phyloP scores from a whole-genome alignment of 2,113 vertebrate genomes.

The Lasiurus cinereus region DNA sequence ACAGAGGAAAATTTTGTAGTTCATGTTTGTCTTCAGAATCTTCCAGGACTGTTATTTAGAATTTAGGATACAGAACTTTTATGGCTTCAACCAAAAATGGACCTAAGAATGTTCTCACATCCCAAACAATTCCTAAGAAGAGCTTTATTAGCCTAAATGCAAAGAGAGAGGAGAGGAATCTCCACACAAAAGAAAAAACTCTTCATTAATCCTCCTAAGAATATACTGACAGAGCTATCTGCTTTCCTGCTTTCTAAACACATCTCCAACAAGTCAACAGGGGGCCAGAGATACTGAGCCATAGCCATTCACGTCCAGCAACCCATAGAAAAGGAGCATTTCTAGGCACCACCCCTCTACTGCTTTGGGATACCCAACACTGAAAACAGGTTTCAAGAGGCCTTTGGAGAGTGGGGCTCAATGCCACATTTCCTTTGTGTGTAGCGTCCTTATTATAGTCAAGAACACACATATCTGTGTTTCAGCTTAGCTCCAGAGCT shows the following conservation, averaged over 20 bases:
- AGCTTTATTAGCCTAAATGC: neutral
- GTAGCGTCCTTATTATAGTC: neutral
- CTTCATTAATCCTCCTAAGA: neutral
- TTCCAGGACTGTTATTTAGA: neutral
- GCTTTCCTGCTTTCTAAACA: neutral
- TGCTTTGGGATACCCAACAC: no score
- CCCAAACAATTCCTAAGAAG: neutral
- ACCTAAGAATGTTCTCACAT: neutral
- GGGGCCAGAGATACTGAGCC: neutral
- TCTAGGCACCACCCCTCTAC: neutral
- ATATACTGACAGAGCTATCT: neutral
- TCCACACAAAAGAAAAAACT: neutral
- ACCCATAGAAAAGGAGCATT: neutral
- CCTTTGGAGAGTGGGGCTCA: no score
- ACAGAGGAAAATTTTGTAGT: neutral
- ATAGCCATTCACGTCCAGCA: neutral
- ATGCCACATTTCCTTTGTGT: fast-evolving
- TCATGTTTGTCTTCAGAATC: neutral
- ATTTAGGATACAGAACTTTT: neutral
- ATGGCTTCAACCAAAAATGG: neutral
- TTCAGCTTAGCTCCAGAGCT: neutral
- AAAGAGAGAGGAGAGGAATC: neutral
- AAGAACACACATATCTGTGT: neutral
- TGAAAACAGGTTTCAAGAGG: neutral
- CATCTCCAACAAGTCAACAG: neutral